Evolutionary conservation across 2,888 invertebrate genomes (phyloP).

Genomic region (Pyralis farinalis): DNA sequence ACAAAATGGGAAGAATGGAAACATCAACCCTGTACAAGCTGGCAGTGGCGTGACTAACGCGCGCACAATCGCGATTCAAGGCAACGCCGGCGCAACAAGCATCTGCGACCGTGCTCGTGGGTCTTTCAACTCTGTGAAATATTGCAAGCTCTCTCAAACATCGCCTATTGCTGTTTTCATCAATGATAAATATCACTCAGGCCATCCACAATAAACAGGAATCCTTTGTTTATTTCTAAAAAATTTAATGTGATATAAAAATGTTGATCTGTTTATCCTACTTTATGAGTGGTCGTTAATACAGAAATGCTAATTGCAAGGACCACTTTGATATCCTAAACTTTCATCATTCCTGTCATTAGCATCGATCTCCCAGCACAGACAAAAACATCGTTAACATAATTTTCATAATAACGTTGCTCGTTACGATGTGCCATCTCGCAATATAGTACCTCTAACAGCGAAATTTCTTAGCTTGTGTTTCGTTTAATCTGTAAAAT

Average conservation of each 20-base stretch:
- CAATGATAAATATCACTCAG: no score
- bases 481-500: not conserved
- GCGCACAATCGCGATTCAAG: slow-evolving; percentile 54
- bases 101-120: slow-evolving; percentile 18
- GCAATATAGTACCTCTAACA: not conserved
- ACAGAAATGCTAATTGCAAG: not conserved
- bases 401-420: slow-evolving; percentile 1
- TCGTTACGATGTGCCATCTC: not conserved
- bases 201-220: no score
- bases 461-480: not conserved
- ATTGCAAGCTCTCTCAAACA: slow-evolving; percentile 2
- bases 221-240: no score
- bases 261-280: no score
- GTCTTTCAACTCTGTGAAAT: slow-evolving; percentile 33
- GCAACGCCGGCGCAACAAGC: slow-evolving; percentile 28
- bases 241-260: no score
- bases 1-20: slow-evolving; percentile 22
- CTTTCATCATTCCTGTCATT: slow-evolving; percentile 5
- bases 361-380: not conserved
- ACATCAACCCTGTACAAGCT: slow-evolving; percentile 21
- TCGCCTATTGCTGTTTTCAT: no score
- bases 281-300: not conserved
- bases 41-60: slow-evolving; percentile 56
- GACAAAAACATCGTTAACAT: slow-evolving; percentile 2
- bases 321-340: slow-evolving; percentile 3